Percentiles rank a stretch among this genome's conserved stretches.
Evolutionary conservation across 2,113 vertebrate genomes (phyloP).

Genomic region (Bujurquina vittata): DNA sequence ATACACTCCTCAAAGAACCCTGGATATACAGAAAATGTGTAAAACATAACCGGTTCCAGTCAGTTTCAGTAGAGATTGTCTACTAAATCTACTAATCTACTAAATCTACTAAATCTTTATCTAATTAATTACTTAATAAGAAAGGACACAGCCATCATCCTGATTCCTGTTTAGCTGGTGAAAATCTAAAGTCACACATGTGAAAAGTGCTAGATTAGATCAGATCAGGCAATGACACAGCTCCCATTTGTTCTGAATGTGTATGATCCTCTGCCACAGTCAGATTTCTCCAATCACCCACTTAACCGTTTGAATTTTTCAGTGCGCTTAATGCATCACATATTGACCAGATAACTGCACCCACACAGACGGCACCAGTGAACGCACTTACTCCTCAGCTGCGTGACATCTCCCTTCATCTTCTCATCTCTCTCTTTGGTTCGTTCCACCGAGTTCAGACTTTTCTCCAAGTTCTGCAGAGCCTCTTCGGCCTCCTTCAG

Average conservation of each 20-base stretch:
- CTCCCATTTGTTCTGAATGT: background rate
- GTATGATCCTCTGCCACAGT: background rate
- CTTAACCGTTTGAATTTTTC: background rate
- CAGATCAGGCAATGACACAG: background rate
- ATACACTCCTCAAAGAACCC: slow-evolving; percentile 98
- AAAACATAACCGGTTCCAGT: too few species aligned
- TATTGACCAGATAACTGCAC: background rate
- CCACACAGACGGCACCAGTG: background rate
- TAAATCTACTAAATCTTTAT: background rate
- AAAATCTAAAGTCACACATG: background rate
- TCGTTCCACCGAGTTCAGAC: slow-evolving; percentile 86
- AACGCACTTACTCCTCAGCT: slow-evolving; percentile 89
- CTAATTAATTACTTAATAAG: background rate
- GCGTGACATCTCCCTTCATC: slow-evolving; percentile 93
- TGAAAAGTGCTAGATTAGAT: background rate
- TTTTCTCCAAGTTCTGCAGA: slow-evolving; percentile 89
- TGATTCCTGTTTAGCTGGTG: background rate
- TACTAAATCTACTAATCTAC: background rate
- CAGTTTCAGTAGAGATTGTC: background rate
- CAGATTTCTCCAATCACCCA: background rate
- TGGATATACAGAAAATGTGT: slow-evolving; percentile 52
- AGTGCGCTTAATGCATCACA: background rate
- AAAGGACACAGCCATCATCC: background rate
- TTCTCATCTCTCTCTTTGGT: slow-evolving; percentile 90
- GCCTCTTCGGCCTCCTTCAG: slow-evolving; percentile 91